phyloP scores from a whole-genome alignment of 1,140 invertebrate species.

The Tetramorium parvispinum region DNA sequence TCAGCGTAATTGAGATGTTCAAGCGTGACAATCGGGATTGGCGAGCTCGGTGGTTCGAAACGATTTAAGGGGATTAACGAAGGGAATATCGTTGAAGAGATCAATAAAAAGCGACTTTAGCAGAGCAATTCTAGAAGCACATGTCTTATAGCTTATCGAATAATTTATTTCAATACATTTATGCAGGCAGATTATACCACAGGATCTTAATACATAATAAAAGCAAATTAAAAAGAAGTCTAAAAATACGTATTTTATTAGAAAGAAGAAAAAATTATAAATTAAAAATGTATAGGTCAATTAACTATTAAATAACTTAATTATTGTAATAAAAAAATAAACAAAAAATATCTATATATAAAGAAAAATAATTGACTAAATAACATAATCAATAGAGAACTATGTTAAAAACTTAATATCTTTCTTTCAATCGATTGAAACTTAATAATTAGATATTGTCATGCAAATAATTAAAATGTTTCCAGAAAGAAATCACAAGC shows the following conservation, averaged over 20 bases:
- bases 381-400: not conserved
- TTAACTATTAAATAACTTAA: not conserved
- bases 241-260: not conserved
- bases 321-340: not conserved
- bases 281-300: not conserved
- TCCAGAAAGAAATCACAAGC: not conserved
- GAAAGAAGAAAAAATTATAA: not conserved
- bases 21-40: not conserved
- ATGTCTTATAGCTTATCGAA: not conserved
- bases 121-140: not conserved
- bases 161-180: not conserved
- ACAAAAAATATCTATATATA: not conserved
- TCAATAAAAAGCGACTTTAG: constrained; percentile 2
- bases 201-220: not conserved
- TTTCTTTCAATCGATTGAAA: not conserved
- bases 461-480: constrained; percentile 1
- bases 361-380: not conserved
- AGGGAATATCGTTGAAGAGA: not conserved
- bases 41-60: constrained; percentile 1
- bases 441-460: not conserved
- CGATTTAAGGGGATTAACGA: constrained; percentile 44
- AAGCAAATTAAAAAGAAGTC: not conserved
- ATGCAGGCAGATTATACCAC: not conserved
- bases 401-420: not conserved
- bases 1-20: constrained; percentile 49